phyloP scores from a whole-genome alignment of 2,797 vertebrate genomes.

The Melanotaenia maccullochi region DNA sequence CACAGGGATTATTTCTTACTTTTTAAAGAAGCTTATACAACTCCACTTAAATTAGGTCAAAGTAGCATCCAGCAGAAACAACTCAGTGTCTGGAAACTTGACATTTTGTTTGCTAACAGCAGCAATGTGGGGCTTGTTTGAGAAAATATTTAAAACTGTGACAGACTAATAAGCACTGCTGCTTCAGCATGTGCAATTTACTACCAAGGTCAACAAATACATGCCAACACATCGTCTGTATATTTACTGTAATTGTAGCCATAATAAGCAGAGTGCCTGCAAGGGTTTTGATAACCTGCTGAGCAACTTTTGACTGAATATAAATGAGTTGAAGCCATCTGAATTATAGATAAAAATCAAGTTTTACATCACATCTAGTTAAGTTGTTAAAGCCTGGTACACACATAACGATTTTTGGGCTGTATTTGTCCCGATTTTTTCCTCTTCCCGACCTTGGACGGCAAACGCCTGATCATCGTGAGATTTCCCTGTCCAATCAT shows the following conservation, averaged over 20 bases:
- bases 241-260: background rate
- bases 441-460: too few species aligned
- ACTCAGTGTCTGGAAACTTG: background rate
- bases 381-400: too few species aligned
- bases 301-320: too few species aligned
- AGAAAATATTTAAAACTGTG: background rate
- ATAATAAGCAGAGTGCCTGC: background rate
- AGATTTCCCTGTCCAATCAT: too few species aligned
- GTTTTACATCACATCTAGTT: too few species aligned
- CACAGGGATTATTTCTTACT: background rate
- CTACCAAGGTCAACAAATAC: background rate
- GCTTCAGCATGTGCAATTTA: too few species aligned
- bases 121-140: background rate
- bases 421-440: too few species aligned
- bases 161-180: too few species aligned
- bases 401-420: too few species aligned
- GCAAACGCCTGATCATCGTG: too few species aligned
- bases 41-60: background rate
- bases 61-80: background rate
- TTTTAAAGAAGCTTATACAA: background rate
- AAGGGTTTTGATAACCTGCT: background rate
- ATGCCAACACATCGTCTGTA: background rate
- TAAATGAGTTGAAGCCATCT: too few species aligned
- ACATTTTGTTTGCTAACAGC: background rate
- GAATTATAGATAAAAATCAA: too few species aligned